Evolutionary conservation across 37 sponge, comb jelly and placozoan genomes (phyloP), one percentile per base, ranked within the genome.

Genomic region (Halisarca cf. caerulea): DNA sequence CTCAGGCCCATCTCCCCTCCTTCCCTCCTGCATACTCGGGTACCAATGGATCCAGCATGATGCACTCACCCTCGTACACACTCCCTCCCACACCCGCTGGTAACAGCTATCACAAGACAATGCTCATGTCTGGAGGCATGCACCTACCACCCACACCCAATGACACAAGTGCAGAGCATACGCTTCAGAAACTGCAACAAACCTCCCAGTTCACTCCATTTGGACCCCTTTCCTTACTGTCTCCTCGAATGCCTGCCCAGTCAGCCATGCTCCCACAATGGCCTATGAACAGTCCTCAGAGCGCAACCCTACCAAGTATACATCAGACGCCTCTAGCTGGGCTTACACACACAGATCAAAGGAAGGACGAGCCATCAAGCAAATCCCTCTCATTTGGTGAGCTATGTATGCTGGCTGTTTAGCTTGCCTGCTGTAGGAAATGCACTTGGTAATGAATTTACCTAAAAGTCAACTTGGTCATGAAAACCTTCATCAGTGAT

Each of bases 41-140:
- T 6, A 74, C 38, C 45, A 44, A 40, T 11, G 45, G 77, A 1
- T n/a, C n/a, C 43, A 43, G 77, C 45, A 74, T 43, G 45, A 14
- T 74, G 77, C 77, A 40, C 43, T 74, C 77, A 17, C 77, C 77
- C 41, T 21, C 77, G 11, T 74, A 74, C 77, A 74, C 43, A 1
- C 45, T 43, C 24, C 77, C 45, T 18, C 77, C 77, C 20, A 74
- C 77, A 2, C 77, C 42, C 0, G 77, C 77, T 20, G 77, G 43
- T 2, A 74, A 43, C 77, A 74, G n/a, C 45, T 74, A 74, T 25
- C 77, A 74, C 77, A 74, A 74, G 42, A 37, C 77, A 74, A 74
- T 74, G 77, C 45, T 74, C 17, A 74, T 74, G 77, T 74, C 77
- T 3, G 77, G 77, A 15, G 77, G 77, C 24, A 39, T 74, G 39